These are phyloP conservation scores for Leptinotarsa texana DNA, from an alignment of 1,140 invertebrate genomes.

Conservation along the genomic window DNA sequence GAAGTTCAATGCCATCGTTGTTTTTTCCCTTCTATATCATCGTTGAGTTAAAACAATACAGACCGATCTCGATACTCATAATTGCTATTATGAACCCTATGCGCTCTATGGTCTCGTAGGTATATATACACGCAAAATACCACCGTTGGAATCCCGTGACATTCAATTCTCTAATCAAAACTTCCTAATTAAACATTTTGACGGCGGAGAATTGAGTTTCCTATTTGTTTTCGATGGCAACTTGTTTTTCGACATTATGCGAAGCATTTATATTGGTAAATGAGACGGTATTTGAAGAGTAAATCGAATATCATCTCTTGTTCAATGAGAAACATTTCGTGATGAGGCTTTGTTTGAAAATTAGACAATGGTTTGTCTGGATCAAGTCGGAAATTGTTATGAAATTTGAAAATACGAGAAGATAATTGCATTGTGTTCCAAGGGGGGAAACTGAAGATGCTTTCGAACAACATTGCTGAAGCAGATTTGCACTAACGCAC, in stretches of 20 bases:
- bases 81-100: neutral
- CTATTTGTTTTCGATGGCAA: slow-evolving; percentile 20
- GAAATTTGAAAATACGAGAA: no score
- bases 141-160: slow-evolving; percentile 13
- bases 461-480: no score
- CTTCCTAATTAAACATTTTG: slow-evolving; percentile 24
- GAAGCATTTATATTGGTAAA: slow-evolving; percentile 4
- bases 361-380: no score
- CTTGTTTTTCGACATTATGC: slow-evolving; percentile 16
- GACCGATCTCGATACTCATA: slow-evolving; percentile 5
- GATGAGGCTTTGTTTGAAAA: no score
- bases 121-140: slow-evolving; percentile 9
- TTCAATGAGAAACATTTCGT: no score
- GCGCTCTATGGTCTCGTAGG: neutral
- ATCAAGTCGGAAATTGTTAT: no score
- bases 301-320: no score
- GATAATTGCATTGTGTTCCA: no score
- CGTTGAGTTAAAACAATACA: neutral
- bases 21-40: neutral
- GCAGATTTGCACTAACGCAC: no score
- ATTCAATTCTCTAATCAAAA: slow-evolving; percentile 30
- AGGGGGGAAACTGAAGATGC: no score
- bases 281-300: neutral
- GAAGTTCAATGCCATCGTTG: neutral
- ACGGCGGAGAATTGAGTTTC: slow-evolving; percentile 17